These are phyloP conservation scores for Lithobates pipiens DNA, from an alignment of 2,797 vertebrate genomes.

Conservation along the genomic window DNA sequence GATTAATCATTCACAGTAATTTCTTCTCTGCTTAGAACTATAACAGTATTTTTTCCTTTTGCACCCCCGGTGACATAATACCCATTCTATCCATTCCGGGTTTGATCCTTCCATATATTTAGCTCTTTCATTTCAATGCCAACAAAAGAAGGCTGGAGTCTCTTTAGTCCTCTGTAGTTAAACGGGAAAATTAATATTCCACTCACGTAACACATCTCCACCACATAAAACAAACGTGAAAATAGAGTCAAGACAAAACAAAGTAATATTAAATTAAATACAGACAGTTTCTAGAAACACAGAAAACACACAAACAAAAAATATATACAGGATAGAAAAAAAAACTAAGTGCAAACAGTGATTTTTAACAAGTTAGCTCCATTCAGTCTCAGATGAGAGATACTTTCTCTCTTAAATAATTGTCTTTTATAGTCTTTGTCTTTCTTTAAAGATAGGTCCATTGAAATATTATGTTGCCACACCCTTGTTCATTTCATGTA, in stretches of 20 bases:
- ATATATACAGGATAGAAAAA: slow-evolving; percentile 35
- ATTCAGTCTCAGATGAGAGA: background rate
- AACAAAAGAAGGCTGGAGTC: slow-evolving; percentile 23
- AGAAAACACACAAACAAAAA: slow-evolving; percentile 17
- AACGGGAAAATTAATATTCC: slow-evolving; percentile 18
- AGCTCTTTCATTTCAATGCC: slow-evolving; percentile 14
- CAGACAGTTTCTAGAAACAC: slow-evolving; percentile 16
- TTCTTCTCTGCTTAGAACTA: background rate
- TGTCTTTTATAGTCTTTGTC: background rate
- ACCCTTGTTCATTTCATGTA: slow-evolving; percentile 3
- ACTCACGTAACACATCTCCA: slow-evolving; percentile 5
- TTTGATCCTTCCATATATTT: background rate
- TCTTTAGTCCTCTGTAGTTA: background rate
- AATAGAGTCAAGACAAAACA: background rate
- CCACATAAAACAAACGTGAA: slow-evolving; percentile 17
- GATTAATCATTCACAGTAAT: background rate
- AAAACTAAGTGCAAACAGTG: slow-evolving; percentile 49
- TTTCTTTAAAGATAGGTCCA: background rate
- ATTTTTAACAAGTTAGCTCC: slow-evolving; percentile 12
- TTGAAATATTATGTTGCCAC: background rate
- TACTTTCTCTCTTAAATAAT: slow-evolving; percentile 2
- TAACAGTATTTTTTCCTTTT: slow-evolving; percentile 17
- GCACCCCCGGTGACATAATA: background rate
- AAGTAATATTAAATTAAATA: slow-evolving; percentile 30
- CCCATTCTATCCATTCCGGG: slow-evolving; percentile 6